Percentiles rank a stretch among this genome's conserved stretches.
These are phyloP conservation scores for Cremastobaeus sp. DNA, from an alignment of 2,888 invertebrate genomes.

Conservation along the genomic window DNA sequence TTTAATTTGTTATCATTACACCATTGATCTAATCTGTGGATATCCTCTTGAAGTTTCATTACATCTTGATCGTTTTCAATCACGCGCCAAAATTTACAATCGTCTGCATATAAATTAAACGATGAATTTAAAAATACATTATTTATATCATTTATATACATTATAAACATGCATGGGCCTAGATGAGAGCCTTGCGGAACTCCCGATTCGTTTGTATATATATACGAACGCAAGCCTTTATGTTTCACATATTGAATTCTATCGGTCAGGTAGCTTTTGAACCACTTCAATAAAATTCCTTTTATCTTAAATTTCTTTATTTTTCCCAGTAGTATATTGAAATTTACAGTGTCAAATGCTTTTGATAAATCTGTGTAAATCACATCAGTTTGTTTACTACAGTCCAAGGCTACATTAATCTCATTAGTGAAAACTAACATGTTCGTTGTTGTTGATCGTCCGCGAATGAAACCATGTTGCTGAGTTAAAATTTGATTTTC, in stretches of 20 bases:
- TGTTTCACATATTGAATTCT: constrained; percentile 10
- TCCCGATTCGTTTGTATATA: neutral
- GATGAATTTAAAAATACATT: neutral
- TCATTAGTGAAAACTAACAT: neutral
- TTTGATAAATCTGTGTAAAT: constrained; percentile 5
- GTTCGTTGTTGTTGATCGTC: constrained; percentile 8
- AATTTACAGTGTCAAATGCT: constrained; percentile 17
- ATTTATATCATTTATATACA: constrained; percentile 20
- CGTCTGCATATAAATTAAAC: constrained; percentile 18
- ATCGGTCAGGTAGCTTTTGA: neutral
- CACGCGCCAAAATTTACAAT: constrained; percentile 14
- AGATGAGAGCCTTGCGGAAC: constrained; percentile 22
- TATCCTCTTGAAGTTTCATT: constrained; percentile 5
- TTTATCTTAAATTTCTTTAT: neutral
- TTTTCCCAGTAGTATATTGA: neutral
- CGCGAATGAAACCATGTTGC: constrained; percentile 18
- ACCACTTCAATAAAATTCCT: constrained; percentile 7
- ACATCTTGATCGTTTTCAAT: neutral
- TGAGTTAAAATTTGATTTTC: constrained; percentile 7
- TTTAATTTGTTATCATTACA: neutral
- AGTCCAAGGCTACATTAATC: neutral
- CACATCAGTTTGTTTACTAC: constrained; percentile 10
- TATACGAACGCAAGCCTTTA: constrained; percentile 1
- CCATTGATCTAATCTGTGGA: neutral
- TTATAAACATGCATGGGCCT: constrained; percentile 3